Evolutionary conservation across 2,113 vertebrate species (phyloP), one percentile per base, ranked within the genome.

Genomic region (Oreotrochilus melanogaster): DNA sequence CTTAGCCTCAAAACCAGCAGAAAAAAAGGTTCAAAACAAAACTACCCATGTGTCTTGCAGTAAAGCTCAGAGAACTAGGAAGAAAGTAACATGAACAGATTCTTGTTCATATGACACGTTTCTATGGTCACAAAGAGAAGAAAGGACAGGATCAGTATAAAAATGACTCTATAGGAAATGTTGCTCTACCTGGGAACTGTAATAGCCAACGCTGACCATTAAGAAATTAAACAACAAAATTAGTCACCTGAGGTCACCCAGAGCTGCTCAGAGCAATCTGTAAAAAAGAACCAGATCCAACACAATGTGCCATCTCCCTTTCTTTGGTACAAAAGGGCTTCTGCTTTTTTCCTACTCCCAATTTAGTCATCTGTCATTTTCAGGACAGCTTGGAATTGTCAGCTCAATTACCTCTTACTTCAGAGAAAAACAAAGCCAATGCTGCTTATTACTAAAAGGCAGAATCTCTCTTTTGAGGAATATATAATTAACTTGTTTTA

Each of bases 91-190:
- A 78, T 57, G 58, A 70, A 33, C 54, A 92, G 54, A 86, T 90
- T 97, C 53, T 66, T 10, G 31, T 73, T 73, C 11, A 13, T 65
- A 18, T 16, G 67, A 73, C 28, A 47, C 47, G 64, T 97, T 97
- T 97, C 95, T 95, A 65, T 83, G 88, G 94, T 90, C 96, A 95
- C 92, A 65, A 79, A 95, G 31, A 66, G 60, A 89, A 96, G 91
- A 95, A 97, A 95, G 45, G 4, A 87, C 27, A 86, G 86, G 75
- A 88, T 27, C 51, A 31, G 74, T 85, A 65, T 50, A 86, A 91
- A 92, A 96, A 92, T 33, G 7, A 78, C 69, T 54, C 4, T 3
- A n/a, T 43, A 65, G 85, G 58, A 81, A 85, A 94, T 67, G 65
- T 91, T 84, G 48, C 6, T 93, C 65, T 94, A 89, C 61, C 45